phyloP scores from a whole-genome alignment of 2,888 invertebrate species.

The Sialis lutaria region DNA sequence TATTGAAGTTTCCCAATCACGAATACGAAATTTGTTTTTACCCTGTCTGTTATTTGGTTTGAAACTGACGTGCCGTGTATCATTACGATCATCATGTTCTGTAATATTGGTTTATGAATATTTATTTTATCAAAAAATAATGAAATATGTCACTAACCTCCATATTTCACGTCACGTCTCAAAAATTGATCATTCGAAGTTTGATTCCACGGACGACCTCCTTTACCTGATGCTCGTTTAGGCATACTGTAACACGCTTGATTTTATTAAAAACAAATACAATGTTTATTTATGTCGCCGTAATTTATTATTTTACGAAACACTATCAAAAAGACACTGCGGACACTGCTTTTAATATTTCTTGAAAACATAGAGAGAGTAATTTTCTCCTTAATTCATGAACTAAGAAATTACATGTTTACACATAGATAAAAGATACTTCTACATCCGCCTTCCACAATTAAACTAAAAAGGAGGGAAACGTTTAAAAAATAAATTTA shows the following conservation, averaged over 20 bases:
- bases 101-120: slow-evolving; percentile 10
- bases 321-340: no score
- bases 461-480: no score
- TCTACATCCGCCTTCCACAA: no score
- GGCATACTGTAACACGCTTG: neutral
- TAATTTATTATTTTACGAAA: no score
- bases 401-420: no score
- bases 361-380: no score
- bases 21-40: slow-evolving; percentile 13
- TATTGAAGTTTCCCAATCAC: slow-evolving; percentile 14
- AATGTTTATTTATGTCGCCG: no score
- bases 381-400: no score
- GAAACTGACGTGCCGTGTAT: slow-evolving; percentile 34
- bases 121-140: neutral
- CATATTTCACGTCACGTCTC: neutral
- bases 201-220: neutral
- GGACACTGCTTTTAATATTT: no score
- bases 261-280: no score
- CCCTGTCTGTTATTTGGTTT: slow-evolving; percentile 31
- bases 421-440: no score
- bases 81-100: slow-evolving; percentile 33
- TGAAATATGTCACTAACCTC: neutral
- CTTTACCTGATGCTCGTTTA: neutral
- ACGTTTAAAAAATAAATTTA: no score
- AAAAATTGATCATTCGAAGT: neutral